Percentiles rank a stretch among this genome's conserved stretches.
Evolutionary conservation across 2,888 invertebrate genomes (phyloP).

Genomic region (Adelognathus sp.): DNA sequence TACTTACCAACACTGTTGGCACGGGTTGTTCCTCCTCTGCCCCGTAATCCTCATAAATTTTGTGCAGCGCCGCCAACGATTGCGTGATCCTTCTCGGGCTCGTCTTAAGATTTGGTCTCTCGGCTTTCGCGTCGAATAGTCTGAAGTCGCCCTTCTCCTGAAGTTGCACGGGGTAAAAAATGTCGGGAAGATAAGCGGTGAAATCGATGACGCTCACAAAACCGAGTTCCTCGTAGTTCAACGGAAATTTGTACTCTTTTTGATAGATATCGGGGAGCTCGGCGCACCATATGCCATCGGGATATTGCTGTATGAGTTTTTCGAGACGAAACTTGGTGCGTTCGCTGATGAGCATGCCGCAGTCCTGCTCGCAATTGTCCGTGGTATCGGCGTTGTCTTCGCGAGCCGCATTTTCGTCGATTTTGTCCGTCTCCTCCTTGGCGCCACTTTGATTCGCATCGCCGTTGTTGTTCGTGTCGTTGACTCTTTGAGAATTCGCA

Average conservation of each 20-base stretch:
- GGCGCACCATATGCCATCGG: slow-evolving; percentile 76
- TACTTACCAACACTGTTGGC: slow-evolving; percentile 69
- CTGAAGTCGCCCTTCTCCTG: slow-evolving; percentile 65
- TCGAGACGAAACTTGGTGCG: slow-evolving; percentile 67
- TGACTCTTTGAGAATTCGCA: neutral
- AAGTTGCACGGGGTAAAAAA: slow-evolving; percentile 69
- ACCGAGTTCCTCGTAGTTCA: slow-evolving; percentile 74
- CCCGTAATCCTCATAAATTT: slow-evolving; percentile 60
- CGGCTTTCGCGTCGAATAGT: slow-evolving; percentile 65
- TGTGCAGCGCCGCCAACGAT: slow-evolving; percentile 63
- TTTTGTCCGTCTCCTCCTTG: neutral
- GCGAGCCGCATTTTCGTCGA: neutral
- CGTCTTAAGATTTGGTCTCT: slow-evolving; percentile 22
- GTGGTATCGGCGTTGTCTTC: neutral
- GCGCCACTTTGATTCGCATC: neutral
- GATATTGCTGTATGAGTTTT: slow-evolving; percentile 70
- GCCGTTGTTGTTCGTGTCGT: neutral
- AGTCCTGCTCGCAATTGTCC: slow-evolving; percentile 13
- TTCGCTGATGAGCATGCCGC: slow-evolving; percentile 61
- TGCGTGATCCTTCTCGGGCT: slow-evolving; percentile 15
- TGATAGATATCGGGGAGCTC: slow-evolving; percentile 71
- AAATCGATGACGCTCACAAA: slow-evolving; percentile 74
- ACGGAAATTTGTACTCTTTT: slow-evolving; percentile 67
- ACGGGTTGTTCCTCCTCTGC: slow-evolving; percentile 64
- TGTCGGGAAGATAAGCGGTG: slow-evolving; percentile 70